Percentiles rank a stretch among this genome's conserved stretches.
These are phyloP conservation scores for Piprites chloris DNA, from an alignment of 2,113 vertebrate genomes.

Conservation along the genomic window DNA sequence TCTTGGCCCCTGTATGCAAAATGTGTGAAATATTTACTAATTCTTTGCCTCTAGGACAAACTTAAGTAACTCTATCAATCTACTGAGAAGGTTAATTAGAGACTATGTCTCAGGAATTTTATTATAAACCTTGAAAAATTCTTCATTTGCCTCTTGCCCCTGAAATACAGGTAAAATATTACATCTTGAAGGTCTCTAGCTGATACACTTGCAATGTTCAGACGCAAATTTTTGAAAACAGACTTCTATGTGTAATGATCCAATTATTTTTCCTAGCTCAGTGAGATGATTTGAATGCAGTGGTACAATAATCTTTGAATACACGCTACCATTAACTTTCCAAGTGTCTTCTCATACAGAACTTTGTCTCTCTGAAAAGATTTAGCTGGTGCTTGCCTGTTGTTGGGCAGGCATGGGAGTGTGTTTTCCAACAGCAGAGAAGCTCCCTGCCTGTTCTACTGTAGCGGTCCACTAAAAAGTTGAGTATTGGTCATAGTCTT, in stretches of 20 bases:
- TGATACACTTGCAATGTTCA: background rate
- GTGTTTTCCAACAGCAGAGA: background rate
- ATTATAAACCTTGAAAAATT: background rate
- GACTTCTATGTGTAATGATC: background rate
- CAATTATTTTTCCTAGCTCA: background rate
- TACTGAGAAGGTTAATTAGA: background rate
- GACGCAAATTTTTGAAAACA: background rate
- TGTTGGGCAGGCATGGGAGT: rapidly evolving
- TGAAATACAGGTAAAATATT: background rate
- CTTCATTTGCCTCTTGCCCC: background rate
- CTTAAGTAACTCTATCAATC: background rate
- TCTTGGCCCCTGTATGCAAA: background rate
- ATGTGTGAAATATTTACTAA: background rate
- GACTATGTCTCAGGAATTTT: background rate
- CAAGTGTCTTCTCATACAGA: background rate
- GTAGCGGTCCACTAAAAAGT: background rate
- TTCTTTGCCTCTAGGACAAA: background rate
- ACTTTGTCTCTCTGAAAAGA: background rate
- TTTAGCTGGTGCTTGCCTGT: background rate
- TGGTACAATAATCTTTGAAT: background rate
- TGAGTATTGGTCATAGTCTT: background rate
- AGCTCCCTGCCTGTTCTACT: background rate
- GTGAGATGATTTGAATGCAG: background rate
- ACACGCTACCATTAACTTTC: background rate
- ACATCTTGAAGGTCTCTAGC: background rate